Percentiles rank a stretch among this genome's conserved stretches.
These are phyloP conservation scores for Asobara japonica DNA, from an alignment of 1,140 invertebrate species.

Conservation along the genomic window DNA sequence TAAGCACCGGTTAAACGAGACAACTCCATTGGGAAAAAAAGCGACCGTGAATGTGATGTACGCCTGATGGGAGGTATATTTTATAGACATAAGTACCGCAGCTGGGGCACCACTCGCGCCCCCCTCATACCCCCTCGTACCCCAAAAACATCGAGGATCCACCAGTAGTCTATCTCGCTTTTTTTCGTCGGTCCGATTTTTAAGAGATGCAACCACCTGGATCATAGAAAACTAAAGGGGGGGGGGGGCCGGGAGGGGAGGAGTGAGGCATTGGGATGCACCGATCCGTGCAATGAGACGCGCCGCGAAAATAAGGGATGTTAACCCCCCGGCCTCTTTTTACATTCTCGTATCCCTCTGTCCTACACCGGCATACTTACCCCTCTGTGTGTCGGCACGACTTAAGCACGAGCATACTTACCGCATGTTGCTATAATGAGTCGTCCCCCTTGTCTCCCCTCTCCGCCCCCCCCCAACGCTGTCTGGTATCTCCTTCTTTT, in stretches of 20 bases:
- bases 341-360: conserved; percentile 26
- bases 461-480: not conserved
- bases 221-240: conserved; percentile 35
- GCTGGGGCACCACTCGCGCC: not conserved
- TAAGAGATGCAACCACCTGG: conserved; percentile 56
- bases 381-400: conserved; percentile 41
- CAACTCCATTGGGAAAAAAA: not conserved
- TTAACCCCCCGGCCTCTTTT: conserved; percentile 44
- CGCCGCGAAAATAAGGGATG: conserved; percentile 62
- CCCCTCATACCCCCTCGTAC: not conserved
- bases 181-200: conserved; percentile 29
- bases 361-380: conserved; percentile 28
- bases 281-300: conserved; percentile 63
- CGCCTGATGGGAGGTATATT: conserved; percentile 12
- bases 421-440: conserved; percentile 65
- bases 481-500: not conserved
- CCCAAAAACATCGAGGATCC: conserved; percentile 4
- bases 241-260: conserved; percentile 36
- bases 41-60: not conserved
- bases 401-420: conserved; percentile 59
- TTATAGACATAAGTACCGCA: conserved; percentile 17
- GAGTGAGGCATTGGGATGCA: conserved; percentile 61
- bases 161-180: conserved; percentile 10
- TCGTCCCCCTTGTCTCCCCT: conserved; percentile 25
- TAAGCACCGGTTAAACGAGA: not conserved